phyloP scores from a whole-genome alignment of 2,797 vertebrate species.

The Dromococcyx pavoninus region DNA sequence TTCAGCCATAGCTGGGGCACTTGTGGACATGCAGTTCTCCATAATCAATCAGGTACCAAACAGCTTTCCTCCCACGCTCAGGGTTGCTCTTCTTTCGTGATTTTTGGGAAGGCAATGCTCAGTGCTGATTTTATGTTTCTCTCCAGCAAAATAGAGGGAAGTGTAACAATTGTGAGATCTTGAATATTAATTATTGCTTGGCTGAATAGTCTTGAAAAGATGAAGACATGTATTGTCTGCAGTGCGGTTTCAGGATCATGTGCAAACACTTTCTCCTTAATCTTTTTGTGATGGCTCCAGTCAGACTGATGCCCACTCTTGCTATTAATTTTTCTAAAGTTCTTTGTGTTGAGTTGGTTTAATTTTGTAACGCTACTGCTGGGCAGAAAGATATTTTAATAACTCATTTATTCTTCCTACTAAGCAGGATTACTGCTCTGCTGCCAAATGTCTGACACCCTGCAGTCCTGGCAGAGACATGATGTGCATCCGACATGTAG shows the following conservation, averaged over 20 bases:
- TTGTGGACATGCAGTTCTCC: neutral
- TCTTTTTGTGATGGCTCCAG: neutral
- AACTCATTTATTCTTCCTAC: slow-evolving; percentile 80
- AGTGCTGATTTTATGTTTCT: neutral
- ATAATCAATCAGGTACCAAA: neutral
- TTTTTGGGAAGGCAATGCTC: neutral
- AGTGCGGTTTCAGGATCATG: neutral
- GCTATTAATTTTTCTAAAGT: slow-evolving; percentile 38
- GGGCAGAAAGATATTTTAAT: slow-evolving; percentile 83
- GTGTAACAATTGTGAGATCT: neutral
- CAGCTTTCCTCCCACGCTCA: neutral
- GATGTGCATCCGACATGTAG: slow-evolving; percentile 40
- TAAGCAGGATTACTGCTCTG: slow-evolving; percentile 78
- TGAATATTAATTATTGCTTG: slow-evolving; percentile 26
- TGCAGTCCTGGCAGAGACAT: slow-evolving; percentile 64
- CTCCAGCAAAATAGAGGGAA: neutral
- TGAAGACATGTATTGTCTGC: neutral
- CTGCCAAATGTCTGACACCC: slow-evolving; percentile 60
- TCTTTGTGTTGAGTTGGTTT: slow-evolving; percentile 50
- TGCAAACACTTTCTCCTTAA: neutral
- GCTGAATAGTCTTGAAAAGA: neutral
- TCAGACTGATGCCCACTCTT: neutral
- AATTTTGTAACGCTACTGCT: slow-evolving; percentile 78
- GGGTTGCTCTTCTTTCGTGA: neutral
- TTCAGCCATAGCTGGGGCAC: neutral